Evolutionary conservation across 2,888 invertebrate species (phyloP).

Genomic region (Leistus spinibarbis): DNA sequence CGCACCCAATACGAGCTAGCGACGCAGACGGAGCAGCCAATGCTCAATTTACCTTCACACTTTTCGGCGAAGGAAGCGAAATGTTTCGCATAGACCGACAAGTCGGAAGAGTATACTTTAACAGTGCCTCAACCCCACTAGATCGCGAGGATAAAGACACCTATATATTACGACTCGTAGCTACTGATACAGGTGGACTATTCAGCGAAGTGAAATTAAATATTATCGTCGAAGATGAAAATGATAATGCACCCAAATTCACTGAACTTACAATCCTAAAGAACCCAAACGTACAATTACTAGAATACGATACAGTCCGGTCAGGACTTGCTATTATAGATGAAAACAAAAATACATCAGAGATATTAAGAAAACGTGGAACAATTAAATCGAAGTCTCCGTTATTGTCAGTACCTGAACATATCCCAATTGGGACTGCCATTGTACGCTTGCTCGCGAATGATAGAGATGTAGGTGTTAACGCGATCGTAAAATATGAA

Average conservation of each 20-base stretch:
- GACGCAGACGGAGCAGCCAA: conserved; percentile 76
- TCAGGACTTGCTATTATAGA: conserved; percentile 59
- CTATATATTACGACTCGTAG: conserved; percentile 74
- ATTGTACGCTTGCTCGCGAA: conserved; percentile 72
- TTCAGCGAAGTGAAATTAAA: conserved; percentile 74
- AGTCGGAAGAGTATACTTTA: conserved; percentile 67
- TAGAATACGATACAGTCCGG: conserved; percentile 66
- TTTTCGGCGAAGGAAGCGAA: conserved; percentile 78
- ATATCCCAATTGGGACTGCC: conserved; percentile 70
- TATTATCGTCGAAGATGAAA: conserved; percentile 76
- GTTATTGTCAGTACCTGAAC: conserved; percentile 73
- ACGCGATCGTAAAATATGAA: conserved; percentile 74
- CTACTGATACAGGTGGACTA: conserved; percentile 77
- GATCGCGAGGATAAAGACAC: conserved; percentile 75
- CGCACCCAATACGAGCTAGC: conserved; percentile 69
- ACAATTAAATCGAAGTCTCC: conserved; percentile 57
- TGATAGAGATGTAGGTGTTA: conserved; percentile 74
- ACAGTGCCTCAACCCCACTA: conserved; percentile 57
- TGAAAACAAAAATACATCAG: conserved; percentile 47
- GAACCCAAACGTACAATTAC: conserved; percentile 67
- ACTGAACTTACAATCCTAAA: conserved; percentile 70
- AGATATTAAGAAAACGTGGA: conserved; percentile 9
- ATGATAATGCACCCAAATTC: conserved; percentile 79
- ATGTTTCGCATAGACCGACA: conserved; percentile 72
- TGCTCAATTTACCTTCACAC: conserved; percentile 69